A percentile compares a stretch with the other conserved stretches of the same genome.
These are phyloP conservation scores for Vulpes ferrilata DNA, from an alignment of 2,113 vertebrate species.

Conservation along the genomic window DNA sequence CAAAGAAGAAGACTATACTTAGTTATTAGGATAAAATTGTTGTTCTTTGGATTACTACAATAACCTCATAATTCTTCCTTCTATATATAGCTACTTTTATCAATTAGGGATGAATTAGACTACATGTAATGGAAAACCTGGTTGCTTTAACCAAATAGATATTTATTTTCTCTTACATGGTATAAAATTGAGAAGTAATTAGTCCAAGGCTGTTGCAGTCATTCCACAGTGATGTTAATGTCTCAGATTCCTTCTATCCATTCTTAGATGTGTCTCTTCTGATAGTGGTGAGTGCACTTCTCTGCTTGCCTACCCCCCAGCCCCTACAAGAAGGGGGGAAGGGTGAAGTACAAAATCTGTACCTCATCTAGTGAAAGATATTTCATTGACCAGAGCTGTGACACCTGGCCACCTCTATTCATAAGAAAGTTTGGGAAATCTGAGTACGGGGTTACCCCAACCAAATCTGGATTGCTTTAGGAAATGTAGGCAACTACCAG, in stretches of 20 bases:
- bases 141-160: constrained; percentile 39
- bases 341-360: background rate
- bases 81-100: background rate
- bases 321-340: background rate
- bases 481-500: background rate
- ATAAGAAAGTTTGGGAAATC: background rate
- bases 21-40: background rate
- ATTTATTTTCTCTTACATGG: constrained; percentile 33
- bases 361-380: background rate
- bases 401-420: background rate
- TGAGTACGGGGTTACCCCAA: background rate
- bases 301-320: background rate
- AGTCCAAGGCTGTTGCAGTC: background rate
- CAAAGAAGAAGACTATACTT: background rate
- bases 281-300: background rate
- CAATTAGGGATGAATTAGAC: background rate
- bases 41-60: background rate
- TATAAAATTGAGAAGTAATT: background rate
- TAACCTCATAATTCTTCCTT: background rate
- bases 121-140: constrained; percentile 13
- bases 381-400: background rate
- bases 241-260: background rate
- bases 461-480: background rate
- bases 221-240: background rate
- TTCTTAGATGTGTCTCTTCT: background rate